A percentile compares a stretch with the other conserved stretches of the same genome.
phyloP scores from a whole-genome alignment of 2,113 vertebrate species.

The Cryptotis parvus region DNA sequence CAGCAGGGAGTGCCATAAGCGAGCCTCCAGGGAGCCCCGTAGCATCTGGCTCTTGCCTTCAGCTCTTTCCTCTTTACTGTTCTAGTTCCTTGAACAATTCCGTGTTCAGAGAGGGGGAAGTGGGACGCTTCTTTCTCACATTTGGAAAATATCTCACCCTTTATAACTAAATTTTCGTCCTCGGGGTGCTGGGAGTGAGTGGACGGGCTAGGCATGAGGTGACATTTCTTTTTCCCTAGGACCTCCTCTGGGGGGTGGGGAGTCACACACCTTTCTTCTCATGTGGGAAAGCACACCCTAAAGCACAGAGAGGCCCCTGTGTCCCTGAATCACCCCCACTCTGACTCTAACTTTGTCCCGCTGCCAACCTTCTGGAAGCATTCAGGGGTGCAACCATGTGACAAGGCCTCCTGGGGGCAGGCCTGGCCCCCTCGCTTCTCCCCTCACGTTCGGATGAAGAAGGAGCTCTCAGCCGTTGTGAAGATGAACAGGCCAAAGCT shows the following conservation, averaged over 20 bases:
- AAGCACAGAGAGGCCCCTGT: accelerated
- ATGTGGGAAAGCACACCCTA: background rate
- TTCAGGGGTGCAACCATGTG: accelerated
- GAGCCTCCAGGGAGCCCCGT: background rate
- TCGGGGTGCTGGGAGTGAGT: background rate
- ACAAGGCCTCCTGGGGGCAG: background rate
- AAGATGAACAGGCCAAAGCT: background rate
- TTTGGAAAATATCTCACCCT: background rate
- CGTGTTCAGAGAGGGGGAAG: background rate
- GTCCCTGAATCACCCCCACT: accelerated
- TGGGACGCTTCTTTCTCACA: background rate
- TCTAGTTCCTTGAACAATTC: background rate
- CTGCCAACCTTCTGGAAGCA: background rate
- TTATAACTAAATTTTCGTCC: background rate
- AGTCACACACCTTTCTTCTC: no score
- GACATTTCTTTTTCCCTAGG: no score
- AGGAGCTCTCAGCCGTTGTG: accelerated
- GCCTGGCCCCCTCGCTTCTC: accelerated
- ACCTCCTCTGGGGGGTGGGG: no score
- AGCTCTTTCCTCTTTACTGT: background rate
- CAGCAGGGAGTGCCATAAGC: background rate
- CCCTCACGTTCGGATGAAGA: background rate
- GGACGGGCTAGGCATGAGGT: no score
- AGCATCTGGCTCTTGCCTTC: background rate
- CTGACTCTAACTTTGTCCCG: accelerated